Percentiles rank a stretch among this genome's conserved stretches.
These are phyloP conservation scores for Drosophila differens DNA, from an alignment of 2,888 invertebrate species.

Conservation along the genomic window DNA sequence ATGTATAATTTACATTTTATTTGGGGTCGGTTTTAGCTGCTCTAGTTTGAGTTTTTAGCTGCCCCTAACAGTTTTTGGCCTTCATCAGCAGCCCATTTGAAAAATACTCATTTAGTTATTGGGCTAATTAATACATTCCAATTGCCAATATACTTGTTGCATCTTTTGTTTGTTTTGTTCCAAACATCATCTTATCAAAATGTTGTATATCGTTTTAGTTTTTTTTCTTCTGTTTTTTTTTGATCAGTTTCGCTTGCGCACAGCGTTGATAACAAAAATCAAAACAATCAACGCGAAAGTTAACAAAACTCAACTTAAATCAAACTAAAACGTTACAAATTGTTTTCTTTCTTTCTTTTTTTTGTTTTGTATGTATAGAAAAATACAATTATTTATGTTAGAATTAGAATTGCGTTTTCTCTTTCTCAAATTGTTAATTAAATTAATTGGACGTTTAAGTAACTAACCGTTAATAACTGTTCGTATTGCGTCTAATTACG, in stretches of 20 bases:
- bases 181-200: constrained; percentile 40
- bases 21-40: constrained; percentile 12
- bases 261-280: constrained; percentile 74
- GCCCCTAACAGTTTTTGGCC: constrained; percentile 32
- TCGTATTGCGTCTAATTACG: constrained; percentile 35
- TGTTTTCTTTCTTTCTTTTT: neutral
- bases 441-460: constrained; percentile 85
- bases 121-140: constrained; percentile 65
- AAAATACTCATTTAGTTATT: constrained; percentile 60
- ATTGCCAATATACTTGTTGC: constrained; percentile 48
- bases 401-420: constrained; percentile 11
- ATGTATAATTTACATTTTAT: constrained; percentile 58
- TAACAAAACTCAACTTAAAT: constrained; percentile 59
- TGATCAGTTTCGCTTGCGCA: constrained; percentile 64
- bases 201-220: constrained; percentile 21
- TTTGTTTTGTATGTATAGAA: constrained; percentile 51
- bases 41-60: constrained; percentile 9
- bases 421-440: constrained; percentile 69
- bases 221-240: constrained; percentile 18
- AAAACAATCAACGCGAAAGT: constrained; percentile 63
- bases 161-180: constrained; percentile 1
- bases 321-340: constrained; percentile 45
- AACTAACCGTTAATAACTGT: constrained; percentile 83
- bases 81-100: constrained; percentile 13
- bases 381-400: constrained; percentile 54